phyloP scores from a whole-genome alignment of 92 coral and sea anemone genomes.

The Heteractis magnifica region DNA sequence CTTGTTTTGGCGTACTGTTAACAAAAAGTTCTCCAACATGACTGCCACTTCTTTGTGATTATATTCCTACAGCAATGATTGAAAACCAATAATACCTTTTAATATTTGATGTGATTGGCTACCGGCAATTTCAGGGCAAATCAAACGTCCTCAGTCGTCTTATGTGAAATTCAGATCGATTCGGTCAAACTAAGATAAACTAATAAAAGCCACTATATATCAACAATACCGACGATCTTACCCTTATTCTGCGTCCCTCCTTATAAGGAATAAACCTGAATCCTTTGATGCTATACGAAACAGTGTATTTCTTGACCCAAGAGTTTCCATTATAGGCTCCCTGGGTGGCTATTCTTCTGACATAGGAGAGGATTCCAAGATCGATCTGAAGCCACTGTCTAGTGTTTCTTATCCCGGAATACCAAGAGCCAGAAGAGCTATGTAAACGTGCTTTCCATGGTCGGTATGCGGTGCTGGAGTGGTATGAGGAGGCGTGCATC shows the following conservation, averaged over 20 bases:
- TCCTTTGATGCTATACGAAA: constrained; percentile 62
- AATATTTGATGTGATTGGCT: no score
- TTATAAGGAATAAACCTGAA: constrained; percentile 56
- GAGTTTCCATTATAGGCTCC: constrained; percentile 62
- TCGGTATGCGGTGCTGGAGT: constrained; percentile 56
- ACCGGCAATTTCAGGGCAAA: no score
- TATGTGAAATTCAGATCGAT: no score
- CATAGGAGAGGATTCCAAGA: constrained; percentile 43
- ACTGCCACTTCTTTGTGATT: no score
- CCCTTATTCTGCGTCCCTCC: constrained; percentile 50
- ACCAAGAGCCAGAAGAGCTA: constrained; percentile 69
- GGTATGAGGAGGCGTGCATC: constrained; percentile 73
- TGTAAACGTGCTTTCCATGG: constrained; percentile 79
- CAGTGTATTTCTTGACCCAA: constrained; percentile 61
- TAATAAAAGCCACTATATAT: no score
- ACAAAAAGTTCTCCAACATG: no score
- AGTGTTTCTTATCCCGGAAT: constrained; percentile 47
- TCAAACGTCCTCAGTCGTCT: no score
- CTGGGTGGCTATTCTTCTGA: constrained; percentile 66
- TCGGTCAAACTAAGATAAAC: no score
- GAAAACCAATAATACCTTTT: no score
- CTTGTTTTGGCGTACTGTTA: no score
- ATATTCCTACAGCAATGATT: no score
- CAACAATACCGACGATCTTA: constrained; percentile 3
- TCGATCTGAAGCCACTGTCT: constrained; percentile 80